A percentile compares a stretch with the other conserved stretches of the same genome.
Conservation (phyloP, 23 tunicate species). For the Halocynthia aurantium region DNA sequence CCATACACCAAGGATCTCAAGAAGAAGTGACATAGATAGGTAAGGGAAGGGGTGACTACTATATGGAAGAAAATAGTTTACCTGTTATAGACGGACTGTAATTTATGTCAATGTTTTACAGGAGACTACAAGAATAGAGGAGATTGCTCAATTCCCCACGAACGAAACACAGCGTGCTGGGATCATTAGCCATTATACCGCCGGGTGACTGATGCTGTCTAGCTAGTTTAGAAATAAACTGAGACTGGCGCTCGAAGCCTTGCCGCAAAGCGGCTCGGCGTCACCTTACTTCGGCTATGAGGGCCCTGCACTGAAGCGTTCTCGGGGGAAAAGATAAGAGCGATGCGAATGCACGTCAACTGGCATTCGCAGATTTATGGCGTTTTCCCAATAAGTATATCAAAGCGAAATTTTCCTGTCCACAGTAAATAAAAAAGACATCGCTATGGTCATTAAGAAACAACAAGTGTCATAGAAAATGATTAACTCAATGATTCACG, state of each 20-base stretch:
- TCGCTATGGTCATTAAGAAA: too few relatives aligned
- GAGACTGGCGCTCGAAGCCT: slow-evolving; percentile 4
- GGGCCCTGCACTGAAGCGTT: slow-evolving; percentile 14
- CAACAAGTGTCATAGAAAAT: too few relatives aligned
- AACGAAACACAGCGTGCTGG: slow-evolving; percentile 5
- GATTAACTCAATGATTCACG: too few relatives aligned
- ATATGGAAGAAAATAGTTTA: too few relatives aligned
- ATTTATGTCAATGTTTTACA: slow-evolving; percentile 3
- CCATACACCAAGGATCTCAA: too few relatives aligned
- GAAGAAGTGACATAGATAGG: too few relatives aligned
- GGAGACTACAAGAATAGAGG: slow-evolving; percentile 8
- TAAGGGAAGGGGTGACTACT: too few relatives aligned
- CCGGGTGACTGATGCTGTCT: slow-evolving; percentile 25
- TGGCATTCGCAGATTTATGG: slow-evolving; percentile 12
- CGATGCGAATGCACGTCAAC: not conserved
- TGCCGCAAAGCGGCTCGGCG: not conserved
- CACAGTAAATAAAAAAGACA: slow-evolving; percentile 17
- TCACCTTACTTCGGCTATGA: slow-evolving; percentile 33
- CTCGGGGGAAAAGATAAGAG: not conserved
- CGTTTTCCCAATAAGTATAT: slow-evolving; percentile 27
- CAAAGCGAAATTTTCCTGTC: slow-evolving; percentile 27
- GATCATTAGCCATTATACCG: slow-evolving; percentile 31
- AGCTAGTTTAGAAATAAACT: slow-evolving; percentile 18
- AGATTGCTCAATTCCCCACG: not conserved
- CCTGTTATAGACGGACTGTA: not conserved